These are phyloP conservation scores for Dryocosmus kuriphilus DNA, from an alignment of 2,888 invertebrate species.

Conservation along the genomic window DNA sequence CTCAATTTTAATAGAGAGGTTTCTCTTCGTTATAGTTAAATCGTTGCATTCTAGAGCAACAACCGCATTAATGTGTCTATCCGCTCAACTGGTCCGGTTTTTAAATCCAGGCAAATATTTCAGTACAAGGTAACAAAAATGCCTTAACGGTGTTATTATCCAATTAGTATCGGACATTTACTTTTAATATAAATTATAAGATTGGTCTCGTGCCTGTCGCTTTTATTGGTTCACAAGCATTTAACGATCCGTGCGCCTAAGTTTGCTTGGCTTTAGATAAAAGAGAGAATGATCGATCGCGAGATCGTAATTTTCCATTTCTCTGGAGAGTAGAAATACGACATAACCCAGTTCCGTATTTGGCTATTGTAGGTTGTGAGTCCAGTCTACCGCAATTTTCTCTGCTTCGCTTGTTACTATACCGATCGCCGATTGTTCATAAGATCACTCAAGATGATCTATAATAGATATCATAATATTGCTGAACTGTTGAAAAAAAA, in stretches of 20 bases:
- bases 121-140: slow-evolving; percentile 2
- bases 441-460: neutral
- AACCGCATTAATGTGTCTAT: neutral
- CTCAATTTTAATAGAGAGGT: neutral
- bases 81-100: neutral
- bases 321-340: neutral
- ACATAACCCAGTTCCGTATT: slow-evolving; percentile 64
- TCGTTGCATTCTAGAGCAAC: neutral
- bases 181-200: neutral
- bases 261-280: neutral
- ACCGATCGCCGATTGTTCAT: slow-evolving; percentile 40
- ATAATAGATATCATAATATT: neutral
- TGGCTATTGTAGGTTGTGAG: slow-evolving; percentile 49
- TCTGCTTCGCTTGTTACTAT: slow-evolving; percentile 34
- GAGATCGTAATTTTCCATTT: slow-evolving; percentile 25
- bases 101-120: neutral
- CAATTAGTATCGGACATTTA: neutral
- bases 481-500: neutral
- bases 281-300: slow-evolving; percentile 14
- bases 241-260: neutral
- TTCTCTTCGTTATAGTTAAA: too few species aligned
- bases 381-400: slow-evolving; percentile 42
- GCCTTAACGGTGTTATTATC: neutral
- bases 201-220: neutral
- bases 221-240: slow-evolving; percentile 10